These are phyloP conservation scores for Microchirus variegatus DNA, from an alignment of 2,797 vertebrate genomes.

Conservation along the genomic window DNA sequence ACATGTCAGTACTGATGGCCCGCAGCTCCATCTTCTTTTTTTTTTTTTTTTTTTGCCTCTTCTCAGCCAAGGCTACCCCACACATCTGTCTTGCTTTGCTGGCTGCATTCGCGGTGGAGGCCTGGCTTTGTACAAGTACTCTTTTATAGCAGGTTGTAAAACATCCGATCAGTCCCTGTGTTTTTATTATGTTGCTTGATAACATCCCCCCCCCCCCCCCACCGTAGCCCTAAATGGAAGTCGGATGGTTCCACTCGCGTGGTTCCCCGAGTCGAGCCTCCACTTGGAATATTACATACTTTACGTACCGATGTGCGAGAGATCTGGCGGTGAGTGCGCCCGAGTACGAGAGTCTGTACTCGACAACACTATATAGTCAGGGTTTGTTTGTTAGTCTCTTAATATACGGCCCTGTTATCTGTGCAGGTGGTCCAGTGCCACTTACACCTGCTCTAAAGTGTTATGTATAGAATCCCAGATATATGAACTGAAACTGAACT, in stretches of 20 bases:
- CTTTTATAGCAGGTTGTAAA: conserved; percentile 13
- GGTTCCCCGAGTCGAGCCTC: not conserved
- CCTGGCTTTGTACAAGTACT: conserved; percentile 6
- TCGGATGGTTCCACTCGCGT: not conserved
- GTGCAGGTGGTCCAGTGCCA: no score
- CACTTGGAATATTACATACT: not conserved
- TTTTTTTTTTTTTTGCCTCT: no score
- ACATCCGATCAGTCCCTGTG: not conserved
- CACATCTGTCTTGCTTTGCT: conserved; percentile 1
- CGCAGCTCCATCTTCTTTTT: not conserved
- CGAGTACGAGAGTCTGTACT: no score
- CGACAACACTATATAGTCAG: no score
- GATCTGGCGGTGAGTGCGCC: no score
- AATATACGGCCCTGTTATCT: no score
- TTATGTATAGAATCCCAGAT: no score
- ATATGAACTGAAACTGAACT: no score
- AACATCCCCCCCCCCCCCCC: conserved; percentile 16
- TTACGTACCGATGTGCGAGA: no score
- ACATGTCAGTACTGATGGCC: not conserved
- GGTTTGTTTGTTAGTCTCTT: no score
- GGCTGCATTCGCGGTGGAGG: not conserved
- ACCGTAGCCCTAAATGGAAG: not conserved
- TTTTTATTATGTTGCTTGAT: conserved; percentile 8
- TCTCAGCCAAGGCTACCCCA: conserved; percentile 1
- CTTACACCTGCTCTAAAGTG: no score